phyloP scores from a whole-genome alignment of 2,113 vertebrate genomes.

The Gobius niger region DNA sequence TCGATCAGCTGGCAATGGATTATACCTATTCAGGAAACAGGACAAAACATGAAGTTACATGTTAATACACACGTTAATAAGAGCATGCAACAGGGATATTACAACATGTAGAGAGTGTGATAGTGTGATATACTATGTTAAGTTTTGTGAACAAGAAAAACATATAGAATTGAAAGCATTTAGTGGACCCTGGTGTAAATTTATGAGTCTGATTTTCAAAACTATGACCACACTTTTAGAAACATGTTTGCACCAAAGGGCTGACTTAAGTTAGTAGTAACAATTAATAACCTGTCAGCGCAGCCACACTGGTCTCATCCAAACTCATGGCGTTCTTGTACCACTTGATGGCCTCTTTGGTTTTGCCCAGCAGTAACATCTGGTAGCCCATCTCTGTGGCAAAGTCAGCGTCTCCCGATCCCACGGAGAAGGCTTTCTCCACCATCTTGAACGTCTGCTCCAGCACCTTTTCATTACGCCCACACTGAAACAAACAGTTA shows the following conservation, averaged over 20 bases:
- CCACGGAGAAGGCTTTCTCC: slow-evolving; percentile 83
- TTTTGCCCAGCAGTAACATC: slow-evolving; percentile 86
- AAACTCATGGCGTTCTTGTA: slow-evolving; percentile 89
- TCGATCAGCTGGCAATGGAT: slow-evolving; percentile 90
- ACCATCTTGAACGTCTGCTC: slow-evolving; percentile 85
- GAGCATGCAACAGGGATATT: too few relatives aligned
- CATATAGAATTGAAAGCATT: too few relatives aligned
- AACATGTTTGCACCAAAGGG: not conserved
- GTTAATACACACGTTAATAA: too few relatives aligned
- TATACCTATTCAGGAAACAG: slow-evolving; percentile 78
- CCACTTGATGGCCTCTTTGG: slow-evolving; percentile 88
- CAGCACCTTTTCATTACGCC: slow-evolving; percentile 85
- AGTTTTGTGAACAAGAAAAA: too few relatives aligned
- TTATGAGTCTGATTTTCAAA: too few relatives aligned
- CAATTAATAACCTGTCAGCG: slow-evolving; percentile 77
- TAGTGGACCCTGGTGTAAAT: too few relatives aligned
- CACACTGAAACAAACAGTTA: slow-evolving; percentile 80
- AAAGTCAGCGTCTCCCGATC: slow-evolving; percentile 81
- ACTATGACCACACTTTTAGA: not conserved
- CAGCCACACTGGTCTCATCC: slow-evolving; percentile 87
- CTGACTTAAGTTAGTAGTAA: not conserved
- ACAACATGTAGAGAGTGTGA: too few relatives aligned
- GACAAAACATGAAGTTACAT: not conserved
- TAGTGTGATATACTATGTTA: too few relatives aligned
- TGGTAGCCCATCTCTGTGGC: slow-evolving; percentile 94